phyloP scores from a whole-genome alignment of 2,113 vertebrate genomes.

The Scopus umbretta region DNA sequence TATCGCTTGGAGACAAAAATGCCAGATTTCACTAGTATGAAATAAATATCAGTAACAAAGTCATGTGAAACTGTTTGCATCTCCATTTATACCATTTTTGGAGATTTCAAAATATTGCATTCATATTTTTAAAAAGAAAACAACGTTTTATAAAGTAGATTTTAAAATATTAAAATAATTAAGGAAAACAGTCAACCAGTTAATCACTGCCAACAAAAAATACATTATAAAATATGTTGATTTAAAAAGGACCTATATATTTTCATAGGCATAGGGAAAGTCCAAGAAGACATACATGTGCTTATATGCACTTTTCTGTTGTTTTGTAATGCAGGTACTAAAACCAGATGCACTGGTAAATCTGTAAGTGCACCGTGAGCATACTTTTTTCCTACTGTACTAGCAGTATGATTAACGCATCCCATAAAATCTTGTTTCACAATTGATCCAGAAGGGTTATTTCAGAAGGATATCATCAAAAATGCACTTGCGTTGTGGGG shows the following conservation, averaged over 20 bases:
- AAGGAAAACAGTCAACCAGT: background rate
- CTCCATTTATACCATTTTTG: background rate
- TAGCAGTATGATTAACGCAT: background rate
- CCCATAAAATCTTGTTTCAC: background rate
- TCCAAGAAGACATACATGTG: background rate
- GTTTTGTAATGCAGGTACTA: background rate
- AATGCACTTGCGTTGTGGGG: background rate
- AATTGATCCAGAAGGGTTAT: background rate
- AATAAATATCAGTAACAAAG: background rate
- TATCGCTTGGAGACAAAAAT: background rate
- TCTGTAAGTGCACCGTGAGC: background rate
- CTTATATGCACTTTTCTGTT: background rate
- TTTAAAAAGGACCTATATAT: background rate
- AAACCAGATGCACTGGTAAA: background rate
- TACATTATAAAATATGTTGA: background rate
- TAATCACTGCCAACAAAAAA: background rate
- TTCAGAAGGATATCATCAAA: background rate
- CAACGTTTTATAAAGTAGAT: background rate
- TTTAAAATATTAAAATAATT: background rate
- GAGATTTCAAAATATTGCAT: background rate
- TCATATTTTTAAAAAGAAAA: background rate
- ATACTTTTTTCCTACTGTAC: background rate
- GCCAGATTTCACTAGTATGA: background rate
- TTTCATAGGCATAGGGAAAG: background rate
- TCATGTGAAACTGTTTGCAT: background rate